Conservation (phyloP, 2,888 invertebrate genomes). For the Meteorus colon region DNA sequence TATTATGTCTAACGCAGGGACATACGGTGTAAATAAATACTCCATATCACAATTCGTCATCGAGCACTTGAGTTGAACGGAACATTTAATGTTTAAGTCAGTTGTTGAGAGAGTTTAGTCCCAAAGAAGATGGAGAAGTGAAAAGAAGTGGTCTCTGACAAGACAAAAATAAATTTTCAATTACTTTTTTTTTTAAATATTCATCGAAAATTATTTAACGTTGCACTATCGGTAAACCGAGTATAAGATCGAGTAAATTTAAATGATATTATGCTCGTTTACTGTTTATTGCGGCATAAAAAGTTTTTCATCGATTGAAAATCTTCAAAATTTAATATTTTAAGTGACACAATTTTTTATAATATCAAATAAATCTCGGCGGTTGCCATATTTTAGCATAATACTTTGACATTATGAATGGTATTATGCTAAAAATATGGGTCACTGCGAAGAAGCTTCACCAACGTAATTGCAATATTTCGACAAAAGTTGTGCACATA, state of each 20-base stretch:
- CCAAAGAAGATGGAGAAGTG: constrained; percentile 35
- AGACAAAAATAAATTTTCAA: neutral
- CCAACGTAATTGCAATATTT: neutral
- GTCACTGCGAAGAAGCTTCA: constrained; percentile 53
- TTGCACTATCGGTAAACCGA: constrained; percentile 67
- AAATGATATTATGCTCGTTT: constrained; percentile 68
- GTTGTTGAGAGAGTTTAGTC: constrained; percentile 33
- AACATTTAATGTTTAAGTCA: constrained; percentile 37
- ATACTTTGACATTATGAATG: constrained; percentile 56
- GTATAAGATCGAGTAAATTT: constrained; percentile 60
- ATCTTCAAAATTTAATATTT: neutral
- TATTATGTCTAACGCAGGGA: constrained; percentile 65
- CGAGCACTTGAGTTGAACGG: constrained; percentile 53
- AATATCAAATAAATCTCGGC: constrained; percentile 38
- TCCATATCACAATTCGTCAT: constrained; percentile 63
- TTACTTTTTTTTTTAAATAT: neutral
- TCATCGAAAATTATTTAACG: constrained; percentile 36
- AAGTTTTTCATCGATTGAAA: constrained; percentile 22
- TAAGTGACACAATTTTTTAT: neutral
- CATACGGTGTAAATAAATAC: constrained; percentile 66
- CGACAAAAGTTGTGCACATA: neutral
- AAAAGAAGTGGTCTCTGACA: constrained; percentile 19
- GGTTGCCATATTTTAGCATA: constrained; percentile 67
- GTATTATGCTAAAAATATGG: constrained; percentile 68
- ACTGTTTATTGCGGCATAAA: constrained; percentile 56